phyloP scores from a whole-genome alignment of 2,888 invertebrate species.

The Gasteruption jaculator region DNA sequence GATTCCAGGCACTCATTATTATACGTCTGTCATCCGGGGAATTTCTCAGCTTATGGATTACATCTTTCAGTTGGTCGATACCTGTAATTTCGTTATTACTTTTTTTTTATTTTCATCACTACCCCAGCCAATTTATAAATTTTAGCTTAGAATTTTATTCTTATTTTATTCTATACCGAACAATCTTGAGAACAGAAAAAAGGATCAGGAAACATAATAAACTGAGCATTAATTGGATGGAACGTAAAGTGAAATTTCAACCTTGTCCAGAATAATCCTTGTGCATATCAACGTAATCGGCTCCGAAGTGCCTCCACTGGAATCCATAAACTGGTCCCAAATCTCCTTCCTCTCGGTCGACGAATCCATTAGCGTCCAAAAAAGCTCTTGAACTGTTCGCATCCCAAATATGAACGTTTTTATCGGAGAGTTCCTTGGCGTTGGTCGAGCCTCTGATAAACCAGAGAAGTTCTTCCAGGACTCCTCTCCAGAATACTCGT shows the following conservation, averaged over 20 bases:
- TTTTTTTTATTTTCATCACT: too few relatives aligned
- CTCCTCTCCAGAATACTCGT: conserved; percentile 84
- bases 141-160: too few relatives aligned
- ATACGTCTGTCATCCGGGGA: conserved; percentile 86
- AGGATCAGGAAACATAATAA: too few relatives aligned
- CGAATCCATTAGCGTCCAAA: conserved; percentile 81
- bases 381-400: conserved; percentile 87
- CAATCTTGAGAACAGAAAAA: too few relatives aligned
- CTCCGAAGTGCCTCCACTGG: conserved; percentile 98
- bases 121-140: too few relatives aligned
- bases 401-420: conserved; percentile 92
- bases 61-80: conserved; percentile 80
- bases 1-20: conserved; percentile 95
- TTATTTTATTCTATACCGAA: too few relatives aligned
- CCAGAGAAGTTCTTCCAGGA: conserved; percentile 93
- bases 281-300: conserved; percentile 76
- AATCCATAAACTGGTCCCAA: conserved; percentile 97
- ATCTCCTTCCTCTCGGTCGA: conserved; percentile 86
- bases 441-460: conserved; percentile 90
- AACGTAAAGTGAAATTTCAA: conserved; percentile 12
- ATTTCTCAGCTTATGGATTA: conserved; percentile 75
- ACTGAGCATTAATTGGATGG: background rate
- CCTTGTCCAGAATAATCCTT: conserved; percentile 71
- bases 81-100: too few relatives aligned
- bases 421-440: conserved; percentile 73